These are phyloP conservation scores for Batillaria attramentaria DNA, from an alignment of 1,140 invertebrate genomes.

Conservation along the genomic window DNA sequence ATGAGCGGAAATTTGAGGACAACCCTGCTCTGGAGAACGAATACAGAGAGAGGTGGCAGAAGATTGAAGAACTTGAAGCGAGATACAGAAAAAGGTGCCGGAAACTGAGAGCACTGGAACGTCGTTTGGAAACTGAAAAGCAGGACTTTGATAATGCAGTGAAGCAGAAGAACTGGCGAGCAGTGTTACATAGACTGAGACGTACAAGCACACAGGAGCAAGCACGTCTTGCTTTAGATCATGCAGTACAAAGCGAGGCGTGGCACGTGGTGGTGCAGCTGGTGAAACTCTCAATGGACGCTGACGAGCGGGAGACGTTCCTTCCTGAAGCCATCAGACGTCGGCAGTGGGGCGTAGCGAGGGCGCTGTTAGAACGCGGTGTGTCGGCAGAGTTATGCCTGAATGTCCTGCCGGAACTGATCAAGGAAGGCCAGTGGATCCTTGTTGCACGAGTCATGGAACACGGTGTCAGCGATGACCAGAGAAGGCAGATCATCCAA, in stretches of 20 bases:
- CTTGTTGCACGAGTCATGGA: conserved; percentile 13
- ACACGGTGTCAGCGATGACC: neutral
- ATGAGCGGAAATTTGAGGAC: too few species aligned
- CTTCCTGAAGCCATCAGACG: neutral
- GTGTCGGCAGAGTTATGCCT: neutral
- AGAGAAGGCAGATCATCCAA: neutral
- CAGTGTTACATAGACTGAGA: neutral
- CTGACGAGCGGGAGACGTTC: neutral
- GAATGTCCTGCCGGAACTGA: conserved; percentile 1
- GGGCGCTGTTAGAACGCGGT: conserved; percentile 1
- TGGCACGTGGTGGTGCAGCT: neutral
- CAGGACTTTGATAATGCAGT: neutral
- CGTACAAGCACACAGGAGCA: neutral
- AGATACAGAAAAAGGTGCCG: neutral
- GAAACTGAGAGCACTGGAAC: neutral
- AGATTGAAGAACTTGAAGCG: neutral
- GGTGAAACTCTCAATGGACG: neutral
- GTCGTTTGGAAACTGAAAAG: neutral
- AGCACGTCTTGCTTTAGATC: neutral
- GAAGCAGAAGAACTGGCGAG: neutral
- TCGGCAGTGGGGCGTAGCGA: neutral
- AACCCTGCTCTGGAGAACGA: neutral
- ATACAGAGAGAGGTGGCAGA: neutral
- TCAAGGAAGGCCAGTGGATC: conserved; percentile 4
- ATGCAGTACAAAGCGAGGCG: neutral